Percentiles rank a stretch among this genome's conserved stretches.
Evolutionary conservation across 2,113 vertebrate species (phyloP).

Genomic region (Procapra przewalskii): DNA sequence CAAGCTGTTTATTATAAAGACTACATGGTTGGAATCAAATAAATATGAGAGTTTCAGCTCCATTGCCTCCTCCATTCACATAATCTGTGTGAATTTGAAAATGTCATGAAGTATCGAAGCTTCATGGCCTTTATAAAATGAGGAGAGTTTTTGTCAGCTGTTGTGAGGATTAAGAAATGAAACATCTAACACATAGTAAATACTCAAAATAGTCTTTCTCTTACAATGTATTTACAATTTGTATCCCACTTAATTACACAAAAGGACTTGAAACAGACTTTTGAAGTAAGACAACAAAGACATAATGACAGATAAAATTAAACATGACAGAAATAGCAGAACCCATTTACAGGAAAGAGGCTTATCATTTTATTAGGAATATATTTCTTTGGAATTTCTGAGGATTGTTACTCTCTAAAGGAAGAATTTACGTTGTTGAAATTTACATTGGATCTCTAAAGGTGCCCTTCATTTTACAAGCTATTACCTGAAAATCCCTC

Average conservation of each 20-base stretch:
- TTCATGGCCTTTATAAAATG: not conserved
- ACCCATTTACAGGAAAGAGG: constrained; percentile 26
- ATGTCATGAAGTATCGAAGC: not conserved
- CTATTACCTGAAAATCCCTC: constrained; percentile 35
- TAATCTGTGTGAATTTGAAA: not conserved
- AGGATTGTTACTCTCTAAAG: constrained; percentile 18
- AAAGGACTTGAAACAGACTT: constrained; percentile 4
- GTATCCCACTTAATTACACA: constrained; percentile 15
- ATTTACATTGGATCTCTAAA: constrained; percentile 18
- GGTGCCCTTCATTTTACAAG: constrained; percentile 17
- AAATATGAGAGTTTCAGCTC: not conserved
- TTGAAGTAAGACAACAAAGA: constrained; percentile 50
- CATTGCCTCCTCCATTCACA: not conserved
- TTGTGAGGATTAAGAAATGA: not conserved
- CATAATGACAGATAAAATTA: constrained; percentile 47
- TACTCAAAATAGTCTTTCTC: not conserved
- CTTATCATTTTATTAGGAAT: constrained; percentile 43
- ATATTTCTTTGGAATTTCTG: constrained; percentile 13
- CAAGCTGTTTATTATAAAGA: not conserved
- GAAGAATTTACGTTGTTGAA: not conserved
- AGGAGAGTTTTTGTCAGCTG: not conserved
- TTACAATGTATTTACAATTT: constrained; percentile 18
- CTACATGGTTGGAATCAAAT: not conserved
- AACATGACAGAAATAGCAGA: constrained; percentile 28
- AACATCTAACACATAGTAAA: not conserved